Conservation (phyloP, 2,113 vertebrate genomes). For the Osmerus eperlanus region DNA sequence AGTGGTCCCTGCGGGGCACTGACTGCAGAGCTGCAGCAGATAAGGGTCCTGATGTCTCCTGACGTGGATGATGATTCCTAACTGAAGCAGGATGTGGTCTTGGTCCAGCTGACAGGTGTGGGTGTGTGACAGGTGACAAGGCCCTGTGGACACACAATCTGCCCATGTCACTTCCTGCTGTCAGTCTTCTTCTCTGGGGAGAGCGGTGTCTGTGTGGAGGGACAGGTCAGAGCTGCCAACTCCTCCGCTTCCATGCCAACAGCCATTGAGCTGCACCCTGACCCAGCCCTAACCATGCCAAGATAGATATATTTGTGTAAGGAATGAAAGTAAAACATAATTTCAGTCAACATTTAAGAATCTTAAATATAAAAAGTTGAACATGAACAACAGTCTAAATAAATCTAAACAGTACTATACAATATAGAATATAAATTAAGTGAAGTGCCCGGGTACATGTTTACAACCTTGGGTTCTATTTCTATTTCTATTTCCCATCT, state of each 20-base stretch:
- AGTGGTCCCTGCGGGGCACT: constrained; percentile 53
- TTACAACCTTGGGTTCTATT: no score
- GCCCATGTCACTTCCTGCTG: constrained; percentile 58
- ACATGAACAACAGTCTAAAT: no score
- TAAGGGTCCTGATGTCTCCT: constrained; percentile 61
- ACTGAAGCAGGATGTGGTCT: constrained; percentile 72
- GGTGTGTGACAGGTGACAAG: constrained; percentile 67
- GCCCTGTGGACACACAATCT: constrained; percentile 56
- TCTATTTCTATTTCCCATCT: no score
- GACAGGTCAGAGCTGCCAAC: not conserved
- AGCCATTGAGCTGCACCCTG: not conserved
- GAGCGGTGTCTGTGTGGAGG: constrained; percentile 1
- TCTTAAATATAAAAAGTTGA: no score
- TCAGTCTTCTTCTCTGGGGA: constrained; percentile 56
- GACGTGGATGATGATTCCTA: constrained; percentile 70
- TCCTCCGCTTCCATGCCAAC: not conserved
- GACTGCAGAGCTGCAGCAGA: constrained; percentile 55
- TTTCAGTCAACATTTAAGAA: not conserved
- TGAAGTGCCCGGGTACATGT: no score
- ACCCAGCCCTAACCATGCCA: no score
- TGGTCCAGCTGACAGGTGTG: constrained; percentile 63
- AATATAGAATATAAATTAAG: no score
- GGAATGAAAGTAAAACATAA: not conserved
- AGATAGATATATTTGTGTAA: no score
- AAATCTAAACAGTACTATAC: no score